These are phyloP conservation scores for Temnothorax unifasciatus DNA, from an alignment of 2,888 invertebrate species.

Conservation along the genomic window DNA sequence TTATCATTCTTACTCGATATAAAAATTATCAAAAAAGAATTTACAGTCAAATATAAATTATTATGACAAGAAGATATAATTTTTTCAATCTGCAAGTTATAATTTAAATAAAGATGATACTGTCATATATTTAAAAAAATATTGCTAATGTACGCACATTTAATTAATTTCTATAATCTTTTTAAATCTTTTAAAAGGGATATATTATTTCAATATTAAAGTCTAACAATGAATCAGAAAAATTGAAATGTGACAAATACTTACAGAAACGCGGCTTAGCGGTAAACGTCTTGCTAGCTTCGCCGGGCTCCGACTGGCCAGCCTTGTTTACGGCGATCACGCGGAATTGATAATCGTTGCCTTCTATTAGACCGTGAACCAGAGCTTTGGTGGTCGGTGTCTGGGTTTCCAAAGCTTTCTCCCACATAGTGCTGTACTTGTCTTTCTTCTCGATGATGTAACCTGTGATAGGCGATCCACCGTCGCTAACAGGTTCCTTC, in stretches of 20 bases:
- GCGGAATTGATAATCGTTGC: constrained; percentile 98
- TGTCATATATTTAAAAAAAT: neutral
- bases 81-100: neutral
- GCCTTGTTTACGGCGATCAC: constrained; percentile 98
- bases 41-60: neutral
- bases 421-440: constrained; percentile 97
- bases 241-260: constrained; percentile 75
- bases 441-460: constrained; percentile 97
- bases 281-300: constrained; percentile 93
- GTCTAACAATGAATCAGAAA: neutral
- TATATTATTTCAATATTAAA: neutral
- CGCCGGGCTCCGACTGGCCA: constrained; percentile 97
- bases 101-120: neutral
- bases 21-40: neutral
- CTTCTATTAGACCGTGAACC: constrained; percentile 96
- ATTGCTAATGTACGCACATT: neutral
- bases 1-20: constrained; percentile 11
- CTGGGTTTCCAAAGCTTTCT: constrained; percentile 95
- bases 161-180: constrained; percentile 16
- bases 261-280: constrained; percentile 94
- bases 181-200: neutral
- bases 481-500: constrained; percentile 95
- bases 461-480: constrained; percentile 97
- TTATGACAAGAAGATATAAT: neutral
- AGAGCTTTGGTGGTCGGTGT: constrained; percentile 91